Conservation (phyloP, 2,888 invertebrate species). For the Machimus atricapillus region DNA sequence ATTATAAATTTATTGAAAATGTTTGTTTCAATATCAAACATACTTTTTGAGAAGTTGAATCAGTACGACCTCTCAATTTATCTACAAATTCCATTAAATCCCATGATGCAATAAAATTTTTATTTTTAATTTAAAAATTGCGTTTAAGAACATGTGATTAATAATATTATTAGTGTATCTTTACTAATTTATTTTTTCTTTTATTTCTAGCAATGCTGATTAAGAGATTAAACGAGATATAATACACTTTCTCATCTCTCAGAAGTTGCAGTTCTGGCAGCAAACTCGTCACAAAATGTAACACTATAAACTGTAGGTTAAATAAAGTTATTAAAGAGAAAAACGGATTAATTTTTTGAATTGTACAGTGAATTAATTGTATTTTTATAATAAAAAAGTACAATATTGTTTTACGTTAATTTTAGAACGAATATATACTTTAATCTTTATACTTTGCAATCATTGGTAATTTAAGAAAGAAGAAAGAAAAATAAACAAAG, state of each 20-base stretch:
- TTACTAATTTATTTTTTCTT: neutral
- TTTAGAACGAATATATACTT: no score
- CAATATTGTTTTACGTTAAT: no score
- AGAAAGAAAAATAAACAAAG: no score
- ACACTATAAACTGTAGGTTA: neutral
- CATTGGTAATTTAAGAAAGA: no score
- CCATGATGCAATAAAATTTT: no score
- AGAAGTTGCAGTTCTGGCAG: neutral
- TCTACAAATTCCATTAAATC: no score
- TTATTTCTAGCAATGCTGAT: neutral
- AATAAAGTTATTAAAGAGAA: neutral
- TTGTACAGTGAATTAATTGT: neutral
- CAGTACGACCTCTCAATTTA: no score
- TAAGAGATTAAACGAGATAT: neutral
- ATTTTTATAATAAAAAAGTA: neutral
- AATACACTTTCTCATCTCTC: neutral
- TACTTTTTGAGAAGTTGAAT: no score
- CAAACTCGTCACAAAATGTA: neutral
- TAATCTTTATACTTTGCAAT: no score
- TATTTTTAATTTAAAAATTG: no score
- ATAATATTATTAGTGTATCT: no score
- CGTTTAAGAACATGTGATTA: no score
- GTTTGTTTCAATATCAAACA: neutral
- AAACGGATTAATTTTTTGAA: neutral
- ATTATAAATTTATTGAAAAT: neutral